phyloP scores from a whole-genome alignment of 2,888 invertebrate species.

The Spodoptera exigua region DNA sequence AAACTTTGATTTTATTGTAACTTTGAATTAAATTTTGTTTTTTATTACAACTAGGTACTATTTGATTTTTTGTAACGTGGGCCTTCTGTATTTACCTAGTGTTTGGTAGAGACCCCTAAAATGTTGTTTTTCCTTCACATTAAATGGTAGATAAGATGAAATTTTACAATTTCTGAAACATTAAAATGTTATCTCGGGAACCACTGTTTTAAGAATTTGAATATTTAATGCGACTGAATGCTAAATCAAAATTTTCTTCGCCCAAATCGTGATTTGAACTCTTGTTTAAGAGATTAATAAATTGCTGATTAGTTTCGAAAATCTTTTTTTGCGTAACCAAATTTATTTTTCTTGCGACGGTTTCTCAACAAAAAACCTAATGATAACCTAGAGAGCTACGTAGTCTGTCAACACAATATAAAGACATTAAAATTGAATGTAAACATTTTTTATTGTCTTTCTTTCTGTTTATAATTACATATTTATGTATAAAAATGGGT shows the following conservation, averaged over 20 bases:
- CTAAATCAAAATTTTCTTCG: slow-evolving; percentile 59
- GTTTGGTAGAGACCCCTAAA: slow-evolving; percentile 26
- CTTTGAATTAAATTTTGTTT: no score
- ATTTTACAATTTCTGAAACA: slow-evolving; percentile 59
- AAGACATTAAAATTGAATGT: no score
- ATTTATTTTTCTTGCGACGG: no score
- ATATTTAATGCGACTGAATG: slow-evolving; percentile 63
- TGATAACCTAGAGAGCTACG: no score
- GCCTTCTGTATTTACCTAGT: slow-evolving; percentile 5
- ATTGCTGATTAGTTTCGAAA: slow-evolving; percentile 6
- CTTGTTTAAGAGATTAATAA: slow-evolving; percentile 25
- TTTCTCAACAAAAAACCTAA: no score
- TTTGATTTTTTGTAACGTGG: not conserved
- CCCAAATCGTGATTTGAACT: slow-evolving; percentile 43
- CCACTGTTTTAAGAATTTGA: slow-evolving; percentile 66
- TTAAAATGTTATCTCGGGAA: slow-evolving; percentile 64
- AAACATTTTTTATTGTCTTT: no score
- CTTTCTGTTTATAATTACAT: no score
- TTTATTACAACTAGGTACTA: no score
- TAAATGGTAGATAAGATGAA: slow-evolving; percentile 58
- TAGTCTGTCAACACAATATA: no score
- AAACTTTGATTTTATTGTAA: no score
- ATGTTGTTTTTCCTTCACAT: slow-evolving; percentile 62
- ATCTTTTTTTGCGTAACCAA: no score
- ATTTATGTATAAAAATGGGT: no score